Conservation (phyloP, 1,140 invertebrate species). For the Apis laboriosa region DNA sequence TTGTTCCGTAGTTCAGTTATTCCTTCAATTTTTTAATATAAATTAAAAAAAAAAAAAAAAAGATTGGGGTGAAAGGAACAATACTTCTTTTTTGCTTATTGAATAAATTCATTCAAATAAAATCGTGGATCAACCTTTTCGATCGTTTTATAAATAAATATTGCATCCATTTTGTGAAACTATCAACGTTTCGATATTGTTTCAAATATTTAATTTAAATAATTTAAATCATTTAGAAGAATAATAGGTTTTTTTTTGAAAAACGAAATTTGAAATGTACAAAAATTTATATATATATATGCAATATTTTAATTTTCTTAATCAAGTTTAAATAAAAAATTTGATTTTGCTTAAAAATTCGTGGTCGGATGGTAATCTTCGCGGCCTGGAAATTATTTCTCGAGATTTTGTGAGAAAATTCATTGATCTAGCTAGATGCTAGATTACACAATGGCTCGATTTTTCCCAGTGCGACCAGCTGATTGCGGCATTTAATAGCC, state of each 20-base stretch:
- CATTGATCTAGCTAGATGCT: background rate
- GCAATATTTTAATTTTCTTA: too few relatives aligned
- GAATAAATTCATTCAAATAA: background rate
- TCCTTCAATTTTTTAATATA: constrained; percentile 6
- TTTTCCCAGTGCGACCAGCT: constrained; percentile 48
- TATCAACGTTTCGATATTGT: too few relatives aligned
- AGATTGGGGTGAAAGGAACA: background rate
- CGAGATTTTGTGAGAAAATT: constrained; percentile 1
- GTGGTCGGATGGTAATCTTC: background rate
- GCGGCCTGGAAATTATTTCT: background rate
- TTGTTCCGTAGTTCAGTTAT: background rate
- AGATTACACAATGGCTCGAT: constrained; percentile 31
- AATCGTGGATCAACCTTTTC: background rate
- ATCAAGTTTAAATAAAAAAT: too few relatives aligned
- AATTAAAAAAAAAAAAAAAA: background rate
- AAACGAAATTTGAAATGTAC: too few relatives aligned
- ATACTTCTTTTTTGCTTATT: background rate
- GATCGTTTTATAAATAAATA: background rate
- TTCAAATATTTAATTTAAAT: too few relatives aligned
- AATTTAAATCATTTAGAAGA: too few relatives aligned
- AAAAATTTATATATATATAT: too few relatives aligned
- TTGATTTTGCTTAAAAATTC: too few relatives aligned
- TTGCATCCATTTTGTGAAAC: too few relatives aligned
- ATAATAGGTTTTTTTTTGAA: too few relatives aligned
- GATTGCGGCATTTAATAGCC: constrained; percentile 43